A percentile compares a stretch with the other conserved stretches of the same genome.
Conservation (phyloP, 2,888 invertebrate species). For the Adelphocoris suturalis region DNA sequence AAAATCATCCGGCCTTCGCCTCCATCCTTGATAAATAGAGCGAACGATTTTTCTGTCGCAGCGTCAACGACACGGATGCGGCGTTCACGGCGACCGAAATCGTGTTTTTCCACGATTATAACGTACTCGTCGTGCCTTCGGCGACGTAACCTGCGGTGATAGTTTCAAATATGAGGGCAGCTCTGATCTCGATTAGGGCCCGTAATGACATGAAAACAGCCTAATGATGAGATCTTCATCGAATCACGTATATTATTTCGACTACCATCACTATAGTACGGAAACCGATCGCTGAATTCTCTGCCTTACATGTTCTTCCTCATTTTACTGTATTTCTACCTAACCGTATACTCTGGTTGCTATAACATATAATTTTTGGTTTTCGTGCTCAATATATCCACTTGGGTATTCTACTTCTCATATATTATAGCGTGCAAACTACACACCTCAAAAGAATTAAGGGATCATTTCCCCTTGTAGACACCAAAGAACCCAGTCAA, state of each 20-base stretch:
- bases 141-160: neutral
- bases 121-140: neutral
- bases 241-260: neutral
- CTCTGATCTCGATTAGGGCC: neutral
- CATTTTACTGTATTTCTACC: no score
- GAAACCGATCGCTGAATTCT: no score
- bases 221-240: neutral
- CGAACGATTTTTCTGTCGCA: neutral
- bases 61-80: slow-evolving; percentile 29
- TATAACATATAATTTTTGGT: no score
- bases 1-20: neutral
- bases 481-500: no score
- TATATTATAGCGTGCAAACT: no score
- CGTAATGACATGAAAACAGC: neutral
- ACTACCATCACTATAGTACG: no score
- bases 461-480: no score
- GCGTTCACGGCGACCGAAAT: neutral
- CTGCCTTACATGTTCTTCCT: no score
- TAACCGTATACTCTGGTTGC: no score
- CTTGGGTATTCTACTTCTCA: no score
- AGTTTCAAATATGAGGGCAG: neutral
- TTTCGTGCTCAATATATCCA: no score
- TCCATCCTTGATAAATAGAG: slow-evolving; percentile 21
- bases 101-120: neutral
- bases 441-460: no score